These are phyloP conservation scores for Pygoscelis antarcticus DNA, from an alignment of 2,113 vertebrate species.

Conservation along the genomic window DNA sequence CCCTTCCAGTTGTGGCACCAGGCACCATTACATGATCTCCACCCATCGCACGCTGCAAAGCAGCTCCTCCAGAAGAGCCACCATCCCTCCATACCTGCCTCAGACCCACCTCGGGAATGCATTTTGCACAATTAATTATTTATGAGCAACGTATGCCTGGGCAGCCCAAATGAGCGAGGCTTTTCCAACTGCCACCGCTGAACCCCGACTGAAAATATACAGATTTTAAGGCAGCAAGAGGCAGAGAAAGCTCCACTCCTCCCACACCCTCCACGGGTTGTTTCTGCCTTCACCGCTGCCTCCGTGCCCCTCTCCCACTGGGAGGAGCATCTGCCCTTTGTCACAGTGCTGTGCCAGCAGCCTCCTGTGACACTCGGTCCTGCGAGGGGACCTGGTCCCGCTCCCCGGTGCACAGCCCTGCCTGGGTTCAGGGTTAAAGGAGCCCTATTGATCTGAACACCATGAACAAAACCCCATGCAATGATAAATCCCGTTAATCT, in stretches of 20 bases:
- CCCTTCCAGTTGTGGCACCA: neutral
- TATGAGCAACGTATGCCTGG: neutral
- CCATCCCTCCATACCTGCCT: neutral
- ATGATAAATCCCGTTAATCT: neutral
- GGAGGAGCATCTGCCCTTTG: neutral
- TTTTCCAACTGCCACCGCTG: neutral
- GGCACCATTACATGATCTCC: rapidly evolving
- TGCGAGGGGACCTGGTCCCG: neutral
- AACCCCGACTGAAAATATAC: rapidly evolving
- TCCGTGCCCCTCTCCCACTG: rapidly evolving
- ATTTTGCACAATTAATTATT: neutral
- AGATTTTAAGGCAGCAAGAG: neutral
- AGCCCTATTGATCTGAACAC: neutral
- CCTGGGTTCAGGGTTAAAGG: neutral
- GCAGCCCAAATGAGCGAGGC: neutral
- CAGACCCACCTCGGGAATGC: rapidly evolving
- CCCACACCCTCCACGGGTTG: neutral
- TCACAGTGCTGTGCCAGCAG: neutral
- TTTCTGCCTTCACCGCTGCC: neutral
- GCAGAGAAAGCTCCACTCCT: neutral
- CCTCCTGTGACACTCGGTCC: neutral
- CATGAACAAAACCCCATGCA: neutral
- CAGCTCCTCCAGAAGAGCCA: neutral
- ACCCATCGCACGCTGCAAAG: neutral
- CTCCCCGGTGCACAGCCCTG: neutral